A percentile compares a stretch with the other conserved stretches of the same genome.
Conservation (phyloP, 2,797 vertebrate species). For the Anableps anableps region DNA sequence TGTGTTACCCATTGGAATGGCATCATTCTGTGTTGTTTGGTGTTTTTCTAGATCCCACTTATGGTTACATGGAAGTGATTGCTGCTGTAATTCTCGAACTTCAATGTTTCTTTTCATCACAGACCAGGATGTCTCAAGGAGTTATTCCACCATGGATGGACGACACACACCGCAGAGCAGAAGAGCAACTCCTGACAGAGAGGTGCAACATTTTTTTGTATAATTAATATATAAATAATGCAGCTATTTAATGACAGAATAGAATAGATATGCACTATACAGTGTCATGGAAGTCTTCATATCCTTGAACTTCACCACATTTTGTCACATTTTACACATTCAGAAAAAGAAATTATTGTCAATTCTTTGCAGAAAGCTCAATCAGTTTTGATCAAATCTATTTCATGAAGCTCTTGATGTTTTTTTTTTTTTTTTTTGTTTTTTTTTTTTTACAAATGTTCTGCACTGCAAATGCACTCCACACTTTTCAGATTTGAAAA, state of each 20-base stretch:
- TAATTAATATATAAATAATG: not conserved
- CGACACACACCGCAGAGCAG: constrained; percentile 86
- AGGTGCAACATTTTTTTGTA: constrained; percentile 80
- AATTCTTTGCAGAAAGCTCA: not conserved
- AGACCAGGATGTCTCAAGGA: constrained; percentile 89
- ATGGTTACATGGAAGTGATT: constrained; percentile 12
- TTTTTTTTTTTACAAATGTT: not conserved
- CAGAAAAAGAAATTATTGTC: not conserved
- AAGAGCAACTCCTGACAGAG: constrained; percentile 90
- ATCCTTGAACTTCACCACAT: not conserved
- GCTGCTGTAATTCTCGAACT: constrained; percentile 22
- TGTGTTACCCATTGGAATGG: constrained; percentile 61
- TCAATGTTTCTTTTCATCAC: constrained; percentile 73
- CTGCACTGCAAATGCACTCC: not conserved
- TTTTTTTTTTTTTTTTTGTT: not conserved
- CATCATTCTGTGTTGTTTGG: constrained; percentile 33
- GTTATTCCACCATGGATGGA: constrained; percentile 85
- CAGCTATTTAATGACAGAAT: not conserved
- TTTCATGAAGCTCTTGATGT: not conserved
- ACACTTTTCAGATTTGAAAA: not conserved
- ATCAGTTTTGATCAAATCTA: not conserved
- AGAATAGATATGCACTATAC: not conserved
- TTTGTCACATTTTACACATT: not conserved
- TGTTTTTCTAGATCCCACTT: constrained; percentile 24
- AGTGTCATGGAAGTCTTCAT: not conserved